Base-by-base conservation (phyloP, 2,888 invertebrate genomes). In the Orthosia cruda region DNA sequence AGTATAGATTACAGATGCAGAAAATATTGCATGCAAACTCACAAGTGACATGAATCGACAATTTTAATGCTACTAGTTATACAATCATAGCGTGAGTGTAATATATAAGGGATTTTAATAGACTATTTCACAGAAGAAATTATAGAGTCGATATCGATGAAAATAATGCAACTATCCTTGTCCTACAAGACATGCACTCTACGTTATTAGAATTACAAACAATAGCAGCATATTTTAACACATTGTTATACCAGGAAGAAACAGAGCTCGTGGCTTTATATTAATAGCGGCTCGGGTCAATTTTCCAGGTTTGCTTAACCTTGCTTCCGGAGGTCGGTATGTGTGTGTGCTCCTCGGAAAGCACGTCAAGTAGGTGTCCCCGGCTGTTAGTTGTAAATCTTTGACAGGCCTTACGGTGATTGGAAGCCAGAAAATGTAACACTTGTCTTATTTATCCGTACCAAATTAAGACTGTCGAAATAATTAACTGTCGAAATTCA, bases 131-230 rank as follows among this genome's bases (percentile, higher is more conserved):
- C 40, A 70, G 70, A 78, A 75, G 54, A 45, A 49, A 61, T 75
- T 69, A 77, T 77, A 54, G 40, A 75, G 59, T 54, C 57, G 11
- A 62, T 57, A 78, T 47, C 18, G 45, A 78, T 11, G 12, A 45
- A 20, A 50, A 26, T 70, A 26, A 62, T 62, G 40, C 32, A 65
- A 18, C 32, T 77, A 55, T 61, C 18, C 49, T 16, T 73, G 40
- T 45, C 54, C 2, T 49, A 20, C 20, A 80, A n/a, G 20, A 20
- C 20, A 79, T 26, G 16, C 16, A 64, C 15, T 18, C 13, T 9
- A 77, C 65, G 61, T 7, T 57, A 50, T 32, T 23, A 54, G 77
- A 74, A 80, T 77, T 32, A 18, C 26, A 73, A 77, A 50, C 55
- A 23, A 57, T 11, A 15, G 26, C 4, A 2, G 49, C 26, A 65